Evolutionary conservation across 2,113 vertebrate species (phyloP).

Genomic region (Suricata suricatta): DNA sequence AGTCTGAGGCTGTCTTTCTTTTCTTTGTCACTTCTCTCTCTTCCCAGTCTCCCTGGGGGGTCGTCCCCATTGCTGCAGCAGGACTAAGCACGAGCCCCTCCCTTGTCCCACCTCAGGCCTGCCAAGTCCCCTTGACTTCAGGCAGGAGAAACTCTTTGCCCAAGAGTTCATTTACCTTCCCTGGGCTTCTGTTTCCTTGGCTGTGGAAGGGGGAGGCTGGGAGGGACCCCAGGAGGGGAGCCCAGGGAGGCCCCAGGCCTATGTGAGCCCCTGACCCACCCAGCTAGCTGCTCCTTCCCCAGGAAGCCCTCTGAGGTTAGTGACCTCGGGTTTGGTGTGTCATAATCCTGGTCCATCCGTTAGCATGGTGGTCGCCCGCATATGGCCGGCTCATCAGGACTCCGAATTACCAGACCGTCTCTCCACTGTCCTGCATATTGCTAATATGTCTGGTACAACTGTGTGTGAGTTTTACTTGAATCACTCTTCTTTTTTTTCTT

Average conservation of each 20-base stretch:
- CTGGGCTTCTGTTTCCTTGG: not conserved
- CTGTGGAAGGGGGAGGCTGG: not conserved
- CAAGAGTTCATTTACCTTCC: not conserved
- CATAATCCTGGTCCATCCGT: not conserved
- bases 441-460: not conserved
- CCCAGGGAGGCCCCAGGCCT: not conserved
- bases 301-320: not conserved
- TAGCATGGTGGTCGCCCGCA: not conserved
- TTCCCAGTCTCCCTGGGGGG: not conserved
- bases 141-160: not conserved
- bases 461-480: not conserved
- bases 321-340: not conserved
- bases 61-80: not conserved
- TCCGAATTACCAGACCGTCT: not conserved
- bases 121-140: not conserved
- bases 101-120: not conserved
- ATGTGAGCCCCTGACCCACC: not conserved
- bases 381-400: not conserved
- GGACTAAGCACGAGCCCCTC: not conserved
- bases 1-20: not conserved
- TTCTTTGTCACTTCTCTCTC: not conserved
- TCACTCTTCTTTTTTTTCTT: too few relatives aligned
- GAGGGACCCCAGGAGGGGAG: not conserved
- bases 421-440: not conserved
- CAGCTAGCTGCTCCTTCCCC: not conserved